Conservation (phyloP, 2,797 vertebrate genomes). For the Scleropages formosus region DNA sequence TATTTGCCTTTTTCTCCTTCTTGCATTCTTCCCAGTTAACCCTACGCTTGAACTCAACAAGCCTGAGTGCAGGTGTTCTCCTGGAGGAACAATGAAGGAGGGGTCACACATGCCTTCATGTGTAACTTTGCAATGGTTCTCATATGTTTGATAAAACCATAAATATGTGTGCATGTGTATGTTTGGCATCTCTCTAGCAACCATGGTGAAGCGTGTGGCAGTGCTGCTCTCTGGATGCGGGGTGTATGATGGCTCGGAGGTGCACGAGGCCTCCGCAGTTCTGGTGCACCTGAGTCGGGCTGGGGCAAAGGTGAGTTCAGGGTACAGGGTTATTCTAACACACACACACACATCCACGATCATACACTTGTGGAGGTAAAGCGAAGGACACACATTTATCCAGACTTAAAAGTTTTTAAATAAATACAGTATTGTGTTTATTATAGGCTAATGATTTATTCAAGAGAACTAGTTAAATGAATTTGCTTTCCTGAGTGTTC, state of each 20-base stretch:
- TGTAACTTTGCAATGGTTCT: neutral
- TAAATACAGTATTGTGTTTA: too few species aligned
- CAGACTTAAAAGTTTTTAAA: too few species aligned
- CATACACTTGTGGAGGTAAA: too few species aligned
- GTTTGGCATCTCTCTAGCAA: constrained; percentile 40
- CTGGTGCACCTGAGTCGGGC: constrained; percentile 83
- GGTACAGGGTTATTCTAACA: neutral
- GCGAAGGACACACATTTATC: neutral
- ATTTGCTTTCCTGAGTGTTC: too few species aligned
- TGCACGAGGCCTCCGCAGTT: constrained; percentile 80
- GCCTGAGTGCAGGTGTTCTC: too few species aligned
- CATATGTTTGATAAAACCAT: neutral
- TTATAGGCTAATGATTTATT: too few species aligned
- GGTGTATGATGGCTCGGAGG: constrained; percentile 80
- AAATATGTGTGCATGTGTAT: constrained; percentile 31
- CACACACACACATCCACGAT: neutral
- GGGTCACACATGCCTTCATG: neutral
- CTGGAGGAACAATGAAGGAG: neutral
- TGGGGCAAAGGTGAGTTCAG: constrained; percentile 72
- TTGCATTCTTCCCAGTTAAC: too few species aligned
- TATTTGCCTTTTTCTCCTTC: too few species aligned
- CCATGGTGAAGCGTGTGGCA: constrained; percentile 77
- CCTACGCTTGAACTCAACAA: too few species aligned
- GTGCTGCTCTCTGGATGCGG: constrained; percentile 82
- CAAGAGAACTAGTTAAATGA: too few species aligned